These are phyloP conservation scores for Edolisoma coerulescens DNA, from an alignment of 2,113 vertebrate species.

Conservation along the genomic window DNA sequence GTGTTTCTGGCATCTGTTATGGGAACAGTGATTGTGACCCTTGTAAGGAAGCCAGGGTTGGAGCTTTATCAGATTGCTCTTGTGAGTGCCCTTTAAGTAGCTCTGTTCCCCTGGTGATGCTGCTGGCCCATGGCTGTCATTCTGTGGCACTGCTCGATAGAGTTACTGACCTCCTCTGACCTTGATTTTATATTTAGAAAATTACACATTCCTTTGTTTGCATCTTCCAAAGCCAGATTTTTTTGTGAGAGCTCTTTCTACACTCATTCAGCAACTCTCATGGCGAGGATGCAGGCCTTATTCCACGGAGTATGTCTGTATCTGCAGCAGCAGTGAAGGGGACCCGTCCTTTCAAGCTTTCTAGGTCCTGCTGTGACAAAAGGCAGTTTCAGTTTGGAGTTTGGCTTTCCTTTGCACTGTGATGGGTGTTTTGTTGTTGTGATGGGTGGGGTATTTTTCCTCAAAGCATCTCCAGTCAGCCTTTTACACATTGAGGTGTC, in stretches of 20 bases:
- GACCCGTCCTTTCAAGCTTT: background rate
- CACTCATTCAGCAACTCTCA: background rate
- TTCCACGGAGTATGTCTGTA: background rate
- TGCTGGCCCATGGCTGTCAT: background rate
- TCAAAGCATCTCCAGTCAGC: background rate
- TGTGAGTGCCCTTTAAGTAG: background rate
- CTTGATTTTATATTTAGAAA: slow-evolving; percentile 55
- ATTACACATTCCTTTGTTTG: slow-evolving; percentile 19
- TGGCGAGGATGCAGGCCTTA: background rate
- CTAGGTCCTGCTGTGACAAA: background rate
- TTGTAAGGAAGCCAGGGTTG: background rate
- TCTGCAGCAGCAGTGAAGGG: background rate
- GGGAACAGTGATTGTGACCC: background rate
- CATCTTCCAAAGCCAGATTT: background rate
- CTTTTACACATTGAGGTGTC: background rate
- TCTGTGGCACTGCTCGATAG: slow-evolving; percentile 19
- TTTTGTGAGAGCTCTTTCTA: background rate
- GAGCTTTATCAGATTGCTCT: slow-evolving; percentile 41
- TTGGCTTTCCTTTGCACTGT: background rate
- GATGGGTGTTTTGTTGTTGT: background rate
- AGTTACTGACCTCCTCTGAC: slow-evolving; percentile 7
- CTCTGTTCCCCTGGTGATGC: background rate
- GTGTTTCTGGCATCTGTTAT: slow-evolving; percentile 10
- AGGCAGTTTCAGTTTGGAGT: background rate
- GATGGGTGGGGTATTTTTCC: background rate